Evolutionary conservation across 1,140 invertebrate genomes (phyloP).

Genomic region (Bombyx mandarina): DNA sequence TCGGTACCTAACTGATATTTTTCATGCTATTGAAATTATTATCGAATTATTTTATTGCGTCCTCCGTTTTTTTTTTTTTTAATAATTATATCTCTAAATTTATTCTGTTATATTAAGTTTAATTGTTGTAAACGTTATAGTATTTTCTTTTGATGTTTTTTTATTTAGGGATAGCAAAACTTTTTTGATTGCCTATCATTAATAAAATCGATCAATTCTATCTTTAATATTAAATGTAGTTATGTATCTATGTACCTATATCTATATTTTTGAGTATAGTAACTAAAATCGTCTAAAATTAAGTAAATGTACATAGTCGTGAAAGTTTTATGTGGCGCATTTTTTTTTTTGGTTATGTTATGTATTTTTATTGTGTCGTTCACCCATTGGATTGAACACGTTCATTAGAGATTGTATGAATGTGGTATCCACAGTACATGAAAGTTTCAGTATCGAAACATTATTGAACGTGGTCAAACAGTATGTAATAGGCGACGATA

Average conservation of each 20-base stretch:
- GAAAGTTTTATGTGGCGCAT: conserved; percentile 68
- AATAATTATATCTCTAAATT: conserved; percentile 8
- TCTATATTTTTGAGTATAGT: conserved; percentile 65
- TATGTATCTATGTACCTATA: conserved; percentile 66
- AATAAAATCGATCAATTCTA: conserved; percentile 51
- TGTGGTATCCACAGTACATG: conserved; percentile 3
- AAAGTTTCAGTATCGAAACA: conserved; percentile 1
- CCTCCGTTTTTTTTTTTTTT: conserved; percentile 7
- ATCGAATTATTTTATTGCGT: conserved; percentile 12
- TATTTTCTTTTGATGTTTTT: conserved; percentile 18
- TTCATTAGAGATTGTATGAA: conserved; percentile 11
- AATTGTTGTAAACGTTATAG: conserved; percentile 26
- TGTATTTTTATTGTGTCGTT: conserved; percentile 46
- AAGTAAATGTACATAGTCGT: conserved; percentile 66
- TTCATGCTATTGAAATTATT: conserved; percentile 12
- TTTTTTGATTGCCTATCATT: conserved; percentile 46
- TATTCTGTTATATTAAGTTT: conserved; percentile 28
- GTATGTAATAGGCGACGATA: conserved; percentile 23
- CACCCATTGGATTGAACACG: conserved; percentile 13
- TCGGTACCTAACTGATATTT: conserved; percentile 21
- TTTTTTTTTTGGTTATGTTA: conserved; percentile 52
- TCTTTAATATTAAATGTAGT: conserved; percentile 56
- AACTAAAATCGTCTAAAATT: conserved; percentile 54
- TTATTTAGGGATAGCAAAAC: conserved; percentile 31
- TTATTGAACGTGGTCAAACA: conserved; percentile 20